Evolutionary conservation across 2,797 vertebrate species (phyloP).

Genomic region (Hoplostethus atlanticus): DNA sequence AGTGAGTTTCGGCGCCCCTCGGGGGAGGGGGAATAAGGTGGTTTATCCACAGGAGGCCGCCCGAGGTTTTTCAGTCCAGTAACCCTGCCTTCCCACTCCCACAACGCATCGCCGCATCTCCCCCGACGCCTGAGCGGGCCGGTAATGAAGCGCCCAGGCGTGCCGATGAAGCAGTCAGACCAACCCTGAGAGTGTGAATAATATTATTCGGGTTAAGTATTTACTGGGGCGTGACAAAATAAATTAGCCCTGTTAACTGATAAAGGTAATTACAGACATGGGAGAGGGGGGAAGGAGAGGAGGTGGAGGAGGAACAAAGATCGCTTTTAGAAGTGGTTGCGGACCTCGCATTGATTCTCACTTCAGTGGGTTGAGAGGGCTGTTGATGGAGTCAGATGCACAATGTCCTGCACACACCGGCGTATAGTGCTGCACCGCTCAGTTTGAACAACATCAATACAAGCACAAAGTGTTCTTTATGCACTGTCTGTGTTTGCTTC

Average conservation of each 20-base stretch:
- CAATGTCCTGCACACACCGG: background rate
- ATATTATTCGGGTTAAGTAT: constrained; percentile 80
- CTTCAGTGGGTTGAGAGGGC: constrained; percentile 28
- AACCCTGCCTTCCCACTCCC: constrained; percentile 64
- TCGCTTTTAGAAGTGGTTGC: constrained; percentile 23
- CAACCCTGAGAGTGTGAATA: constrained; percentile 63
- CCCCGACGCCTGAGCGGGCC: constrained; percentile 36
- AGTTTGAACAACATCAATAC: background rate
- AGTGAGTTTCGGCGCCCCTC: constrained; percentile 57
- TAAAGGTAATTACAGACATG: constrained; percentile 80
- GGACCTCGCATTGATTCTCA: constrained; percentile 21
- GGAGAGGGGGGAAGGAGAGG: constrained; percentile 27
- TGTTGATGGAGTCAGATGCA: constrained; percentile 1
- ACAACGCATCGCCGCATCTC: constrained; percentile 60
- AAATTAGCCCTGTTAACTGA: constrained; percentile 81
- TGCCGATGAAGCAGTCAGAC: constrained; percentile 49
- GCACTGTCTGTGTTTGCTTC: background rate
- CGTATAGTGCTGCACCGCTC: background rate
- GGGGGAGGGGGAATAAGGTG: constrained; percentile 65
- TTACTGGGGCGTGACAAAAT: constrained; percentile 82
- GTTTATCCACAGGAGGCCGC: constrained; percentile 61
- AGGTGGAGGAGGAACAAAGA: constrained; percentile 29
- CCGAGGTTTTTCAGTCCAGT: constrained; percentile 67
- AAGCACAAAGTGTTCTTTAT: background rate
- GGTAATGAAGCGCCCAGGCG: constrained; percentile 67